Base-by-base conservation (phyloP, 2,113 vertebrate species). In the Phyllopteryx taeniolatus region DNA sequence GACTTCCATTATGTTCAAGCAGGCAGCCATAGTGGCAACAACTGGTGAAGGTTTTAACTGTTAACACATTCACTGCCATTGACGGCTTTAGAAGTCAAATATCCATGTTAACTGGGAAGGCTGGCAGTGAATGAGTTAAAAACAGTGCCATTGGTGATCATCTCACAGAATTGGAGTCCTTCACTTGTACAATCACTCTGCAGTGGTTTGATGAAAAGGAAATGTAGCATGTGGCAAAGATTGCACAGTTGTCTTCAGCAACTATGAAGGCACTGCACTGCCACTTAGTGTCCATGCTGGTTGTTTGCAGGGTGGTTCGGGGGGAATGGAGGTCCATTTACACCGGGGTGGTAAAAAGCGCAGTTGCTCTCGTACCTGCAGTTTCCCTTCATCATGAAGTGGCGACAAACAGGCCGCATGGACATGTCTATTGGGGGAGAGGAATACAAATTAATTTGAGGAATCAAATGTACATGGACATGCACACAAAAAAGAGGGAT, bases 371-470 rank as follows among this genome's bases (percentile, higher is more conserved):
- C 96, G 6, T 97, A 97, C 75, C 95, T 90, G 87, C 96, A 98
- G 90, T 93, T 96, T 71, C 96, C 96, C 79, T 96, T 98, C 95
- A 96, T 94, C 93, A 96, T 97, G 88, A 98, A 98, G 77, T 98
- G 96, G 10, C 96, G 94, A 83, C 96, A 98, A 27, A 96, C 92
- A 0, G 95, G 94, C 49, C 96, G 94, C 69, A 92, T 94, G 19
- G 96, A 96, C 95, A 95, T 96, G 78, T 98, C 95, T 98, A 17
- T 47, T 17, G 53, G 61, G 64, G 53, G 33, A 53, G 22, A 75
- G 8, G 42, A 19, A 15, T 2, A 4, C 2, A 47, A 20, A 17
- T 57, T 10, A 42, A 33, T 13, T 66, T 12, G 63, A 66, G 4
- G 5, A 44, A 44, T 44, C 42, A 14, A 22, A 5, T 12, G 14